phyloP scores from a whole-genome alignment of 2,113 vertebrate genomes.

The Leptobrachium leishanense region DNA sequence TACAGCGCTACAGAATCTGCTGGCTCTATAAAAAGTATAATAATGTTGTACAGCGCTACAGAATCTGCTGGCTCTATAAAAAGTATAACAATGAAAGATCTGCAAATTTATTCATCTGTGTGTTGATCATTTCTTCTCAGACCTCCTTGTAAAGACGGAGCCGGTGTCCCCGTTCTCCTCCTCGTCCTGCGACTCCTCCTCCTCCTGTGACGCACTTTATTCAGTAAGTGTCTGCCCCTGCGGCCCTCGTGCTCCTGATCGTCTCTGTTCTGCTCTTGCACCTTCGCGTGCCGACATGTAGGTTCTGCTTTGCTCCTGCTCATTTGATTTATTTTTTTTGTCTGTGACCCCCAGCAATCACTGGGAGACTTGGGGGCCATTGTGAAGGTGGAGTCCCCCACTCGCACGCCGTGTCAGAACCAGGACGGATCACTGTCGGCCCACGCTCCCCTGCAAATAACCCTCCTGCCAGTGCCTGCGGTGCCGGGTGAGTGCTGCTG shows the following conservation, averaged over 20 bases:
- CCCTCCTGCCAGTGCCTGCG: slow-evolving; percentile 23
- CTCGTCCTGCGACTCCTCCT: slow-evolving; percentile 70
- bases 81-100: no score
- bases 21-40: no score
- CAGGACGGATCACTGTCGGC: neutral
- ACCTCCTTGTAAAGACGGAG: slow-evolving; percentile 85
- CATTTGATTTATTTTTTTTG: neutral
- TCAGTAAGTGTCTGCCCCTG: slow-evolving; percentile 51
- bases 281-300: no score
- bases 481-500: neutral
- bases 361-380: neutral
- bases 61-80: no score
- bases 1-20: no score
- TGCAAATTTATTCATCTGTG: no score
- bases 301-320: neutral
- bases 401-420: neutral
- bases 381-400: slow-evolving; percentile 32
- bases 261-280: no score
- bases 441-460: slow-evolving; percentile 27
- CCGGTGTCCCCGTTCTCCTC: slow-evolving; percentile 82
- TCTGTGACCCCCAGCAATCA: slow-evolving; percentile 4
- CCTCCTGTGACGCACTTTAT: slow-evolving; percentile 58
- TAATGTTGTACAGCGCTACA: no score
- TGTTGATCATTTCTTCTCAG: slow-evolving; percentile 54
- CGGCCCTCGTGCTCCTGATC: no score